Base-by-base conservation (phyloP, 2,113 vertebrate species). In the Trematocara marginatum region DNA sequence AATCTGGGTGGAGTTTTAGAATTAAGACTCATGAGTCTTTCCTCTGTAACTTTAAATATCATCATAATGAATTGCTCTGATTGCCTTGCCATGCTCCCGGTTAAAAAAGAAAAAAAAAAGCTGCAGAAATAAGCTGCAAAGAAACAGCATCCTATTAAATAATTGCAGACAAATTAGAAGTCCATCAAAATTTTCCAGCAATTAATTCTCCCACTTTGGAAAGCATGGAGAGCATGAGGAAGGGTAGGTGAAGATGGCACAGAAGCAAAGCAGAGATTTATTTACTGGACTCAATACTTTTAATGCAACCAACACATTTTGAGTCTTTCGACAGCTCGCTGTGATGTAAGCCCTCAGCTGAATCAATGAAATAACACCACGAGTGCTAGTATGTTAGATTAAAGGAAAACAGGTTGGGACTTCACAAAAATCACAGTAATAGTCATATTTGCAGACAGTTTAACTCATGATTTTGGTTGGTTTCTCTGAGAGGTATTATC, bases 121-220 rank as follows among this genome's bases (percentile, higher is more conserved):
- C 69, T 80, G 84, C 54, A 84, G 82, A 86, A 92, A 90, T 86
- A 93, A 84, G 88, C 80, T 69, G 69, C 85, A 80, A 53, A 66
- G 83, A 82, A 92, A 92, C 15, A 3, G 90, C 92, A 92, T 95
- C 91, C 92, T 92, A 89, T 92, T 94, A 94, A 94, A 93, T 95
- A 94, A 95, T 93, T 94, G 90, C 81, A 61, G 87, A 90, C 89
- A 93, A 94, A 94, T 94, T 87, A 92, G 87, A 93, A 83, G 71
- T 91, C 93, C 81, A 88, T 95, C 56, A 38, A 66, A 88, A 93
- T 94, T 88, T 95, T 94, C 76, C 64, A 76, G 92, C 92, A 94
- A 93, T 94, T 93, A 91, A 90, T 91, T 93, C 86, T 82, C 34
- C 35, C 57, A 20, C 81, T 89, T 85, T 57, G 81, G 81, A 84